Evolutionary conservation across 2,888 invertebrate species (phyloP).

Genomic region (Acrobasis repandana): DNA sequence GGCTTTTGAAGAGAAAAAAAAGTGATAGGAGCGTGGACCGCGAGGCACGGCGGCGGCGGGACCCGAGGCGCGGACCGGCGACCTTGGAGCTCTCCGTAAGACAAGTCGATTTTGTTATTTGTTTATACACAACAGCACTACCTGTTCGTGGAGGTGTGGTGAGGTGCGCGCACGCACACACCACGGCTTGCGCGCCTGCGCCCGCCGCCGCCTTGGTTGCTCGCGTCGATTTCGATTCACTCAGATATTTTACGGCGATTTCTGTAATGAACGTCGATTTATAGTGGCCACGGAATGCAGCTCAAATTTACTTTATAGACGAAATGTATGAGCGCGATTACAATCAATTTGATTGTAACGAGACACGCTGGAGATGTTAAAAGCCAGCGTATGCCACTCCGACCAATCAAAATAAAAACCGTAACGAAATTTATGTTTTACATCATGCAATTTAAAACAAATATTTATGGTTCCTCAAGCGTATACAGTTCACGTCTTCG

Average conservation of each 20-base stretch:
- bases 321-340: slow-evolving; percentile 64
- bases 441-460: slow-evolving; percentile 46
- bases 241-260: slow-evolving; percentile 77
- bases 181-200: slow-evolving; percentile 19
- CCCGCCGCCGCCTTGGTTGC: slow-evolving; percentile 37
- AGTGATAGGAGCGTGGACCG: slow-evolving; percentile 58
- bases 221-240: slow-evolving; percentile 65
- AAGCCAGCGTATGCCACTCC: slow-evolving; percentile 47
- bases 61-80: slow-evolving; percentile 52
- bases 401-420: slow-evolving; percentile 60
- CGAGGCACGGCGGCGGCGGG: slow-evolving; percentile 49
- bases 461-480: slow-evolving; percentile 50
- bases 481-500: slow-evolving; percentile 32
- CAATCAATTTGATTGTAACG: slow-evolving; percentile 64
- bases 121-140: slow-evolving; percentile 81
- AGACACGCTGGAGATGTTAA: slow-evolving; percentile 50
- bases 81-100: slow-evolving; percentile 77
- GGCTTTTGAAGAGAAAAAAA: slow-evolving; percentile 69
- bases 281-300: slow-evolving; percentile 66
- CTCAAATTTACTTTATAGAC: slow-evolving; percentile 65
- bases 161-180: slow-evolving; percentile 46
- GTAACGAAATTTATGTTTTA: slow-evolving; percentile 57
- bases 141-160: slow-evolving; percentile 62
- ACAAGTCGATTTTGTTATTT: slow-evolving; percentile 82
- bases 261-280: slow-evolving; percentile 78